phyloP scores from a whole-genome alignment of 1,140 invertebrate genomes.

The Radopholus similis region DNA sequence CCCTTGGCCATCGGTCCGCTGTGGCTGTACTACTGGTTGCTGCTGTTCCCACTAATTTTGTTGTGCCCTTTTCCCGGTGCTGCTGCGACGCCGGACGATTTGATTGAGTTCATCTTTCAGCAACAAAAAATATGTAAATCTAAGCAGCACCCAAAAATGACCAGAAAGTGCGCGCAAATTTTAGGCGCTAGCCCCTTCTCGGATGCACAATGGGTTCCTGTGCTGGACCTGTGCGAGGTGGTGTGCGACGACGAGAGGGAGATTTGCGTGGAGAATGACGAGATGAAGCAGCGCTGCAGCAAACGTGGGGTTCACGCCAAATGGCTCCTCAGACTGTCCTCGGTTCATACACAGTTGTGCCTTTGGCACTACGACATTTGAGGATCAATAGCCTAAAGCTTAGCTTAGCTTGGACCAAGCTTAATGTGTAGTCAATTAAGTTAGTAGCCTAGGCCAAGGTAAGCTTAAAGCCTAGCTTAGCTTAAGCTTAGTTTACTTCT shows the following conservation, averaged over 20 bases:
- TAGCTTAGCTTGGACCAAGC: not conserved
- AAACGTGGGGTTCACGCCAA: too few relatives aligned
- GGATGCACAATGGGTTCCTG: conserved; percentile 49
- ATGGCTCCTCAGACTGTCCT: too few relatives aligned
- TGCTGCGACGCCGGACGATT: not conserved
- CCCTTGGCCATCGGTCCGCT: too few relatives aligned
- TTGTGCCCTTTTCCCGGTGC: not conserved
- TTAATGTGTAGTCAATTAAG: too few relatives aligned
- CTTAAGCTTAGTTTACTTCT: too few relatives aligned
- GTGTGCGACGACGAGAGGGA: conserved; percentile 34
- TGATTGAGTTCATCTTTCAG: conserved; percentile 15
- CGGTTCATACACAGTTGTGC: too few relatives aligned
- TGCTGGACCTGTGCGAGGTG: conserved; percentile 40
- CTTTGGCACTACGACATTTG: too few relatives aligned
- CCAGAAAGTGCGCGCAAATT: conserved; percentile 13
- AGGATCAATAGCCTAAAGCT: not conserved
- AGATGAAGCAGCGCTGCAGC: conserved; percentile 36
- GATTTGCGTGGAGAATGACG: conserved; percentile 44
- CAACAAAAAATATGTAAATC: conserved; percentile 3
- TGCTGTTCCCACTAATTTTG: too few relatives aligned
- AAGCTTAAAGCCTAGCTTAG: too few relatives aligned
- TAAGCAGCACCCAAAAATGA: not conserved
- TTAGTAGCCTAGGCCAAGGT: too few relatives aligned
- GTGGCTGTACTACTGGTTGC: too few relatives aligned
- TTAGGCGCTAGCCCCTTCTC: conserved; percentile 41